Percentiles rank a stretch among this genome's conserved stretches.
Conservation (phyloP, 2,888 invertebrate genomes). For the Leptodirus hochenwartii region DNA sequence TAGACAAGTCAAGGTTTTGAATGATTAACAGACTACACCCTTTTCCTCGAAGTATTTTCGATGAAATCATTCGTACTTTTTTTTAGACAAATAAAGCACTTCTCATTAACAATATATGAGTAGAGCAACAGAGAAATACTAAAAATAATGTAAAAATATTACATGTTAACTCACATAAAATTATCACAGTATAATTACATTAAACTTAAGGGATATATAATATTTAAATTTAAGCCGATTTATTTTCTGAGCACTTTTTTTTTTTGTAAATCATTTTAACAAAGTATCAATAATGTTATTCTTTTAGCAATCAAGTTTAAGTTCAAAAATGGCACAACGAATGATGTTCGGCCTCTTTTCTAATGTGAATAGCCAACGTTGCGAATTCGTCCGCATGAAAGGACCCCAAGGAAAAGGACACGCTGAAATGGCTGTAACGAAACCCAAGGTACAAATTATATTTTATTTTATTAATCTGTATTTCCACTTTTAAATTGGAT, state of each 20-base stretch:
- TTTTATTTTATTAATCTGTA: too few relatives aligned
- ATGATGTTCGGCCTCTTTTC: conserved; percentile 89
- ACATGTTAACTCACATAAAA: background rate
- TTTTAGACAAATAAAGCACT: too few relatives aligned
- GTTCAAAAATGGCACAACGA: conserved; percentile 86
- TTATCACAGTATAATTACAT: background rate
- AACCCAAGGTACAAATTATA: too few relatives aligned
- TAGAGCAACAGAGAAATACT: too few relatives aligned
- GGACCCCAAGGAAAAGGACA: conserved; percentile 93
- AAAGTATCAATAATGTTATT: background rate
- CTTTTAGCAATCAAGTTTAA: conserved; percentile 68
- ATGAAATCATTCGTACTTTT: too few relatives aligned
- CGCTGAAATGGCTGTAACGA: conserved; percentile 95
- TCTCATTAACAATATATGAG: too few relatives aligned
- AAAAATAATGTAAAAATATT: background rate
- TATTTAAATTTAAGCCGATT: background rate
- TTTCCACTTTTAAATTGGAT: too few relatives aligned
- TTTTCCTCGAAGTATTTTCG: too few relatives aligned
- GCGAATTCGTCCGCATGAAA: conserved; percentile 97
- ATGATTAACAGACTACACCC: too few relatives aligned
- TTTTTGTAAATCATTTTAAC: background rate
- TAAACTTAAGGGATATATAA: background rate
- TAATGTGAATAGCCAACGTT: conserved; percentile 55
- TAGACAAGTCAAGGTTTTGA: too few relatives aligned
- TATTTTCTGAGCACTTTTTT: background rate